Evolutionary conservation across 2,888 invertebrate species (phyloP).

Genomic region (Tipula lateralis): DNA sequence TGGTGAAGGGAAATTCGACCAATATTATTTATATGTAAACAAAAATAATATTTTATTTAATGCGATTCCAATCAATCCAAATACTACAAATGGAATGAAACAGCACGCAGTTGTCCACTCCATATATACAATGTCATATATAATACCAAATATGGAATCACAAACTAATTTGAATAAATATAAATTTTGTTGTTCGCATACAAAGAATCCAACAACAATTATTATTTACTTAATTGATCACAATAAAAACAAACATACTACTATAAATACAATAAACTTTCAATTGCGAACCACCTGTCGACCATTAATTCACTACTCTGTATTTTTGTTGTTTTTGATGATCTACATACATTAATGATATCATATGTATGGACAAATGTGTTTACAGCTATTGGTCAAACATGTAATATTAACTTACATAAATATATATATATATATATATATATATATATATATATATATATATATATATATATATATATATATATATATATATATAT

Average conservation of each 20-base stretch:
- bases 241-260: not conserved
- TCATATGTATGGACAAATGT: no score
- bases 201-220: not conserved
- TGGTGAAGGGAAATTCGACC: not conserved
- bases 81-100: not conserved
- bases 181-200: not conserved
- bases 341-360: no score
- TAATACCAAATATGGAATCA: not conserved
- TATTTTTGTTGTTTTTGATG: not conserved
- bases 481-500: no score
- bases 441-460: no score
- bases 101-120: not conserved
- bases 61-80: not conserved
- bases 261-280: not conserved
- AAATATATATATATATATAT: no score
- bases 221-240: not conserved
- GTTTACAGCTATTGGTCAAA: no score
- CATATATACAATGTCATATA: not conserved
- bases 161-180: not conserved
- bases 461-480: no score
- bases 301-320: not conserved
- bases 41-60: not conserved
- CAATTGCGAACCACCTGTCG: not conserved
- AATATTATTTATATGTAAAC: not conserved
- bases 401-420: no score